Percentiles rank a stretch among this genome's conserved stretches.
Evolutionary conservation across 2,113 vertebrate genomes (phyloP).

Genomic region (Columba livia): DNA sequence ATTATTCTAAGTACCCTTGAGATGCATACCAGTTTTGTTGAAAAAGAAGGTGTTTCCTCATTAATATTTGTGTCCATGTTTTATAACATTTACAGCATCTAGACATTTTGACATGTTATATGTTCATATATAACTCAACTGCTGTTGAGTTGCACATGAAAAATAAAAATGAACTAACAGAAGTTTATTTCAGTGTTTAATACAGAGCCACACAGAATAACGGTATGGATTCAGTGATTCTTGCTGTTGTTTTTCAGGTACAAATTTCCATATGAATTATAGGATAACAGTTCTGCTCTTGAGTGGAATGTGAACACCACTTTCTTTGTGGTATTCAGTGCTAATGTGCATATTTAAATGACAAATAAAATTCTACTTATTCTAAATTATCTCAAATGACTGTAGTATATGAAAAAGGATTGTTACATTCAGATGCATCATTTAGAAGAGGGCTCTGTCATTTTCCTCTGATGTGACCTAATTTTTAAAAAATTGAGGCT

Average conservation of each 20-base stretch:
- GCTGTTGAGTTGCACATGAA: not conserved
- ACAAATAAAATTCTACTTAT: constrained; percentile 54
- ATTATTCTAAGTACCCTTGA: constrained; percentile 8
- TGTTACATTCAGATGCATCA: constrained; percentile 20
- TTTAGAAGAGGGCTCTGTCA: constrained; percentile 27
- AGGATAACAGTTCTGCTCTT: constrained; percentile 32
- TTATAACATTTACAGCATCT: not conserved
- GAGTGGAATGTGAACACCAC: not conserved
- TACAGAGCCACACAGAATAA: not conserved
- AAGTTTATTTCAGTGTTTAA: constrained; percentile 3
- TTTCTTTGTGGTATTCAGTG: constrained; percentile 15
- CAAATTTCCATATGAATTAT: constrained; percentile 50
- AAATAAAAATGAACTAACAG: not conserved
- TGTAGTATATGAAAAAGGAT: not conserved
- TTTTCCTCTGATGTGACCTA: constrained; percentile 59
- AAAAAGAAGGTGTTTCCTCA: not conserved
- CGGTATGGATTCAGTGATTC: not conserved
- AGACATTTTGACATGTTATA: not conserved
- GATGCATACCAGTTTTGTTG: not conserved
- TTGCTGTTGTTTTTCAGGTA: not conserved
- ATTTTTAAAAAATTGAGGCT: constrained; percentile 55
- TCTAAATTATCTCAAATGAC: constrained; percentile 42
- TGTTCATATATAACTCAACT: not conserved
- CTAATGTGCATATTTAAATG: constrained; percentile 56
- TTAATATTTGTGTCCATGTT: not conserved